These are phyloP conservation scores for Decapterus maruadsi DNA, from an alignment of 2,797 vertebrate species.

Conservation along the genomic window DNA sequence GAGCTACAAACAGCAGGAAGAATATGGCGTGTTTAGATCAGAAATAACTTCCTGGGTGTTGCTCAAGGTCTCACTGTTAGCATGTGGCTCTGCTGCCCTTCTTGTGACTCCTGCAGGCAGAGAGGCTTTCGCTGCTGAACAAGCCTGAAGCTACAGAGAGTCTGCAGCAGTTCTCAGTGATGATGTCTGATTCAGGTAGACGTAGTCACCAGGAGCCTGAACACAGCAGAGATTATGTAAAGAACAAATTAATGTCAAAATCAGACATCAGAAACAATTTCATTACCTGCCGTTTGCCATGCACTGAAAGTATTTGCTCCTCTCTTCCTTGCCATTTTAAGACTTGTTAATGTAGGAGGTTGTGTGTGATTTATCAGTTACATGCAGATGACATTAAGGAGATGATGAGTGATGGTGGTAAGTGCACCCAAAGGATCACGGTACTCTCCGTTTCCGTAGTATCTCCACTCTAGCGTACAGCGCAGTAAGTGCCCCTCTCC, in stretches of 20 bases:
- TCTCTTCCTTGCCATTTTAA: background rate
- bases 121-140: conserved; percentile 16
- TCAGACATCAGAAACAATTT: background rate
- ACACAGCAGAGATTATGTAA: background rate
- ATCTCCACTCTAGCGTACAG: conserved; percentile 38
- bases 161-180: conserved; percentile 7
- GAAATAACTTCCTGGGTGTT: conserved; percentile 56
- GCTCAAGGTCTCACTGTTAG: conserved; percentile 44
- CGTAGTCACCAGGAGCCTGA: background rate
- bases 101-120: conserved; percentile 28
- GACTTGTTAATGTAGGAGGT: background rate
- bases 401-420: conserved; percentile 19
- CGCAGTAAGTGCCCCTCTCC: conserved; percentile 28
- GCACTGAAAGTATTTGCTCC: background rate
- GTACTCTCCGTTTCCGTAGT: conserved; percentile 15
- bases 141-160: conserved; percentile 21
- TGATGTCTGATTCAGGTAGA: conserved; percentile 31
- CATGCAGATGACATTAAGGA: conserved; percentile 5
- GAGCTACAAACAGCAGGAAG: conserved; percentile 35
- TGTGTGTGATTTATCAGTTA: conserved; percentile 6
- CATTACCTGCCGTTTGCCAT: background rate
- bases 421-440: conserved; percentile 29
- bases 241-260: background rate
- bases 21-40: conserved; percentile 39
- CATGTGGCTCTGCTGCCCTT: conserved; percentile 33